These are phyloP conservation scores for Drosophila gunungcola DNA, from an alignment of 1,140 invertebrate genomes.

Conservation along the genomic window DNA sequence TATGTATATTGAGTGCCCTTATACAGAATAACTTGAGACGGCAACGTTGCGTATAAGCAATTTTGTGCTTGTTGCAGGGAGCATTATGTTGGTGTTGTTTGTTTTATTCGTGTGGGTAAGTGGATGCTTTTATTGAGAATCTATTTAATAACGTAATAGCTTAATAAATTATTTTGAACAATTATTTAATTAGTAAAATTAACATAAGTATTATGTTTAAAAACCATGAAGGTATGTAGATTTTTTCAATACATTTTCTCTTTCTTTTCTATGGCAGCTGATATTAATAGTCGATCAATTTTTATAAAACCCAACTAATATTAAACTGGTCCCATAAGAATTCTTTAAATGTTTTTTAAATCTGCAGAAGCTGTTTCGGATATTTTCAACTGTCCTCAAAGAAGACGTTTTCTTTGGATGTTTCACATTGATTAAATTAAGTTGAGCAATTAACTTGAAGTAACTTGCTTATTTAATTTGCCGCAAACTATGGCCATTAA, in stretches of 20 bases:
- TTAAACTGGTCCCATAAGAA: no score
- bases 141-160: not conserved
- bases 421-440: not conserved
- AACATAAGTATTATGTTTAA: no score
- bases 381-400: no score
- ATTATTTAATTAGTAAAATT: no score
- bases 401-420: not conserved
- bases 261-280: no score
- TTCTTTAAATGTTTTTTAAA: no score
- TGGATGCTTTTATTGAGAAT: not conserved
- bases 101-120: not conserved
- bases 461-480: slow-evolving; percentile 8
- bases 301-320: no score
- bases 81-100: not conserved
- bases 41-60: slow-evolving; percentile 28
- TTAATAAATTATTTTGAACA: no score
- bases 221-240: no score
- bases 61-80: not conserved
- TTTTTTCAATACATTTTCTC: not conserved
- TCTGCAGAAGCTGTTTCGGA: not conserved
- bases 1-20: slow-evolving; percentile 18
- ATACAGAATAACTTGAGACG: slow-evolving; percentile 19
- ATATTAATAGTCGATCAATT: no score
- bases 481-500: slow-evolving; percentile 19
- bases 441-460: slow-evolving; percentile 2